Evolutionary conservation across 2,113 vertebrate genomes (phyloP).

Genomic region (Nothobranchius furzeri): DNA sequence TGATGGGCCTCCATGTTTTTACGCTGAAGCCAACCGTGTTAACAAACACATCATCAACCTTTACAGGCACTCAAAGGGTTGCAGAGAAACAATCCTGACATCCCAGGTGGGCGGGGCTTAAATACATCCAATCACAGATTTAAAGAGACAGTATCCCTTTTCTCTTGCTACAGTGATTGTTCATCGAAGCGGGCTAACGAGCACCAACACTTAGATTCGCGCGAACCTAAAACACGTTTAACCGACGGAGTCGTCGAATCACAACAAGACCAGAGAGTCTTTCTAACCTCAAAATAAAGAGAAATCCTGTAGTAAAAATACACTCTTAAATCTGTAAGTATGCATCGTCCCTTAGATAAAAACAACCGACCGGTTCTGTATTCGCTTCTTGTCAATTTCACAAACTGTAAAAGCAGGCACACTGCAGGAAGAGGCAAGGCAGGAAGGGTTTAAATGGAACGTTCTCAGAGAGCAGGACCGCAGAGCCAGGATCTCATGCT

Average conservation of each 20-base stretch:
- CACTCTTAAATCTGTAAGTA: constrained; percentile 76
- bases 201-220: constrained; percentile 27
- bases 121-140: constrained; percentile 70
- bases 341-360: constrained; percentile 67
- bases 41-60: constrained; percentile 6
- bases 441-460: constrained; percentile 63
- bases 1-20: not conserved
- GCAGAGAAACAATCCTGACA: constrained; percentile 72
- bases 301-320: constrained; percentile 80
- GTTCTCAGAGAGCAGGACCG: constrained; percentile 51
- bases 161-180: constrained; percentile 62
- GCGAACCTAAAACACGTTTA: constrained; percentile 57
- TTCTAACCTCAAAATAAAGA: constrained; percentile 71
- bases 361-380: constrained; percentile 67
- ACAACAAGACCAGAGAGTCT: constrained; percentile 59
- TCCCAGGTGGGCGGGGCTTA: constrained; percentile 34
- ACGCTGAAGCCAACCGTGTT: constrained; percentile 6
- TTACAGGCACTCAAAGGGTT: constrained; percentile 88
- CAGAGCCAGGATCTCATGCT: constrained; percentile 50
- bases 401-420: constrained; percentile 81
- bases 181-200: constrained; percentile 54
- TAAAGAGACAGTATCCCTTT: constrained; percentile 90
- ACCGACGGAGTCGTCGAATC: constrained; percentile 56
- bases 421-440: constrained; percentile 75
- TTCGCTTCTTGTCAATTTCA: constrained; percentile 85